These are phyloP conservation scores for Gyps fulvus DNA, from an alignment of 2,113 vertebrate species.

Conservation along the genomic window DNA sequence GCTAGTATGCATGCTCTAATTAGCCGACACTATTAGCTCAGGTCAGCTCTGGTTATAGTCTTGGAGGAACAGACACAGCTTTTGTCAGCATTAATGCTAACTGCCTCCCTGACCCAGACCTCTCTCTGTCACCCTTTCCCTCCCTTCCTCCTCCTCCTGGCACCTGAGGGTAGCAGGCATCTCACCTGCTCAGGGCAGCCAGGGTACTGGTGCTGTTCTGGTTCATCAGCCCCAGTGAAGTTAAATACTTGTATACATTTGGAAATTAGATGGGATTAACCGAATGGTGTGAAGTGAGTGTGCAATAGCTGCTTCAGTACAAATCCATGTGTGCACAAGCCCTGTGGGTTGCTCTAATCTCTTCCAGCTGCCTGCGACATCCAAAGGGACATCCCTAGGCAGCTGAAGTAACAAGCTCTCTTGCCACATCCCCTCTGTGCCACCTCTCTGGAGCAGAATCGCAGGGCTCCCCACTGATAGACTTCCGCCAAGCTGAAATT, in stretches of 20 bases:
- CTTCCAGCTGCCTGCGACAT: neutral
- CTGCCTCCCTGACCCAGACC: neutral
- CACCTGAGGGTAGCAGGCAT: neutral
- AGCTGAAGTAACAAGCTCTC: neutral
- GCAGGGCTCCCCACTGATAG: neutral
- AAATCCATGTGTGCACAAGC: neutral
- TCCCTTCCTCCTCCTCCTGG: neutral
- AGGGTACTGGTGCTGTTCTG: neutral
- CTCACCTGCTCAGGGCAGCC: neutral
- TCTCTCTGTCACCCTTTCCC: neutral
- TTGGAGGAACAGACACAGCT: neutral
- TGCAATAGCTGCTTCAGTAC: neutral
- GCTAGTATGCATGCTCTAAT: neutral
- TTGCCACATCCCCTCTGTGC: neutral
- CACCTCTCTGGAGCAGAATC: neutral
- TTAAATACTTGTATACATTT: neutral
- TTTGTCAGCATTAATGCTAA: neutral
- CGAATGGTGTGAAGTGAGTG: neutral
- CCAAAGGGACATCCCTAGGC: neutral
- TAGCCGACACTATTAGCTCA: neutral
- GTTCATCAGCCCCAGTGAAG: neutral
- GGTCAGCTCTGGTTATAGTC: neutral
- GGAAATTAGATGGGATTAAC: neutral
- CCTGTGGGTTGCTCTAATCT: neutral
- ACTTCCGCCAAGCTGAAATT: neutral